phyloP scores from a whole-genome alignment of 2,113 vertebrate species.

The Paedocypris sp. region DNA sequence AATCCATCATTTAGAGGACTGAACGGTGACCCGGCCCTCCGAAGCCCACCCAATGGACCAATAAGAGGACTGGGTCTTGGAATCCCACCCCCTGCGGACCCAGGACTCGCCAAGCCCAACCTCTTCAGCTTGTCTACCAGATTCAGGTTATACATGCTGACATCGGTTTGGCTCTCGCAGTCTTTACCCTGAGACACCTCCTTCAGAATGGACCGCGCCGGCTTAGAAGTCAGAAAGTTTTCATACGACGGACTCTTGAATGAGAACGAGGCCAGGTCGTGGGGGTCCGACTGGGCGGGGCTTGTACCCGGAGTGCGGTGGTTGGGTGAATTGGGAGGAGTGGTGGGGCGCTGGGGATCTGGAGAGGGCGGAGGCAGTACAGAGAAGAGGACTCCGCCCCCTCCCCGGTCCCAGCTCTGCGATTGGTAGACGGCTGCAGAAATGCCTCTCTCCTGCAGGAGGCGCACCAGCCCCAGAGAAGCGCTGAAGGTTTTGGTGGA shows the following conservation, averaged over 20 bases:
- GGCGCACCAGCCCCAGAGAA: slow-evolving; percentile 86
- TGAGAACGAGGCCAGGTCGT: slow-evolving; percentile 71
- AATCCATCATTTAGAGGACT: slow-evolving; percentile 73
- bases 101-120: slow-evolving; percentile 73
- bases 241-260: slow-evolving; percentile 86
- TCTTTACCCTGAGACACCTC: slow-evolving; percentile 72
- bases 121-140: slow-evolving; percentile 91
- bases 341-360: slow-evolving; percentile 65
- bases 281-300: not conserved
- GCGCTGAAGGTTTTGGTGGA: slow-evolving; percentile 95
- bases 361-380: slow-evolving; percentile 59
- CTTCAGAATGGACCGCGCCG: slow-evolving; percentile 85
- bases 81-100: slow-evolving; percentile 38
- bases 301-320: not conserved
- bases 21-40: slow-evolving; percentile 69
- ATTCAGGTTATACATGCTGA: slow-evolving; percentile 91
- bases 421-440: slow-evolving; percentile 90
- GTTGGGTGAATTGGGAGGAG: slow-evolving; percentile 80
- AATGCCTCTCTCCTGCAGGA: slow-evolving; percentile 92
- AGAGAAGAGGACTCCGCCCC: slow-evolving; percentile 57
- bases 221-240: slow-evolving; percentile 91
- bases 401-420: slow-evolving; percentile 67
- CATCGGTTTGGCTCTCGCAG: slow-evolving; percentile 89
- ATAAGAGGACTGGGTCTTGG: slow-evolving; percentile 44
- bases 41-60: slow-evolving; percentile 68